These are phyloP conservation scores for Enteromius anoplus DNA, from an alignment of 2,797 vertebrate genomes.

Conservation along the genomic window DNA sequence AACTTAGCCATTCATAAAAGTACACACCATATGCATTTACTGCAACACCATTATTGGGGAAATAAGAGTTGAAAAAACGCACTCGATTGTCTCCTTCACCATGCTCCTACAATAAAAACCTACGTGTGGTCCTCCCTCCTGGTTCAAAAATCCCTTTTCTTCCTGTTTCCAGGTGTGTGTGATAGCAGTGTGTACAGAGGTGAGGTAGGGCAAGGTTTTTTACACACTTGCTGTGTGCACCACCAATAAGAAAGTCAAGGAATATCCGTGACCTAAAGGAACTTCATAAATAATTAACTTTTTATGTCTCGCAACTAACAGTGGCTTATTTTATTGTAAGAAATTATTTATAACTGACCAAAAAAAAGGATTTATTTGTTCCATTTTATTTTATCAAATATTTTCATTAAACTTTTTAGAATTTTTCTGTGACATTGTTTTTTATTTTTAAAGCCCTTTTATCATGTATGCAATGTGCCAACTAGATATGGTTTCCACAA, in stretches of 20 bases:
- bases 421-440: too few species aligned
- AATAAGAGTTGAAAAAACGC: too few species aligned
- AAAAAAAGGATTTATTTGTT: too few species aligned
- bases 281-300: constrained; percentile 34
- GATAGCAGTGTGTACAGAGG: constrained; percentile 38
- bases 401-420: too few species aligned
- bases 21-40: not conserved
- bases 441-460: not conserved
- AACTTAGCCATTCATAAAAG: constrained; percentile 11
- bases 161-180: constrained; percentile 53
- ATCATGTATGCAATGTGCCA: not conserved
- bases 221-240: not conserved
- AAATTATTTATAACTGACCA: too few species aligned
- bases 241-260: not conserved
- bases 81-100: not conserved
- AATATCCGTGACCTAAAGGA: constrained; percentile 12
- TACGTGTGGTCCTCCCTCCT: not conserved
- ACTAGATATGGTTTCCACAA: constrained; percentile 6
- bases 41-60: not conserved
- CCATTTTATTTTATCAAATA: too few species aligned
- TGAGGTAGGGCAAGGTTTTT: constrained; percentile 27
- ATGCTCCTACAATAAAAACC: not conserved
- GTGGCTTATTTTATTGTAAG: not conserved
- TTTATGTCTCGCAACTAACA: not conserved
- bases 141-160: constrained; percentile 61